phyloP scores from a whole-genome alignment of 2,888 invertebrate species.

The Chelonus formosanus region DNA sequence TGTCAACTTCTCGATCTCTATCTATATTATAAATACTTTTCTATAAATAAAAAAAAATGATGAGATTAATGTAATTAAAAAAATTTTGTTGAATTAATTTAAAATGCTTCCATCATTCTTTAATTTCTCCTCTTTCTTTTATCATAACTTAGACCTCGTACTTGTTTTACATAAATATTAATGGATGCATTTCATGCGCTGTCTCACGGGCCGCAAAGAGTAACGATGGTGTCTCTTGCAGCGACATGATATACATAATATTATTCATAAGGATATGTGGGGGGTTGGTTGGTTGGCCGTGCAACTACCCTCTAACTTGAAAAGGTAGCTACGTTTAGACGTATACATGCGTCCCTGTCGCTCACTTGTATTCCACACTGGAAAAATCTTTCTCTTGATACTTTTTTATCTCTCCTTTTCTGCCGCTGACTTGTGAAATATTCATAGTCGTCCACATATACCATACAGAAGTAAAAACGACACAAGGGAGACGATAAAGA shows the following conservation, averaged over 20 bases:
- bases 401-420: constrained; percentile 1
- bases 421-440: too few relatives aligned
- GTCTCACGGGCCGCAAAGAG: constrained; percentile 15
- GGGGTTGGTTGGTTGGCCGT: constrained; percentile 1
- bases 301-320: not conserved
- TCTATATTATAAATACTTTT: too few relatives aligned
- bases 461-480: too few relatives aligned
- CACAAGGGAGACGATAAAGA: too few relatives aligned
- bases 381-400: too few relatives aligned
- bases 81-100: not conserved
- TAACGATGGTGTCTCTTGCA: constrained; percentile 5
- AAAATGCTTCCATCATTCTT: not conserved
- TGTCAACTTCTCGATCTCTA: too few relatives aligned
- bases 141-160: constrained; percentile 21
- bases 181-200: constrained; percentile 38
- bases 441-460: too few relatives aligned
- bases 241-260: constrained; percentile 37
- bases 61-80: not conserved
- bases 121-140: constrained; percentile 4
- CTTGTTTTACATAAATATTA: constrained; percentile 37
- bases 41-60: not conserved
- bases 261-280: constrained; percentile 35
- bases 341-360: constrained; percentile 5
- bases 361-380: constrained; percentile 26
- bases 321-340: not conserved